Evolutionary conservation across 2,113 vertebrate species (phyloP).

Genomic region (Corapipo altera): DNA sequence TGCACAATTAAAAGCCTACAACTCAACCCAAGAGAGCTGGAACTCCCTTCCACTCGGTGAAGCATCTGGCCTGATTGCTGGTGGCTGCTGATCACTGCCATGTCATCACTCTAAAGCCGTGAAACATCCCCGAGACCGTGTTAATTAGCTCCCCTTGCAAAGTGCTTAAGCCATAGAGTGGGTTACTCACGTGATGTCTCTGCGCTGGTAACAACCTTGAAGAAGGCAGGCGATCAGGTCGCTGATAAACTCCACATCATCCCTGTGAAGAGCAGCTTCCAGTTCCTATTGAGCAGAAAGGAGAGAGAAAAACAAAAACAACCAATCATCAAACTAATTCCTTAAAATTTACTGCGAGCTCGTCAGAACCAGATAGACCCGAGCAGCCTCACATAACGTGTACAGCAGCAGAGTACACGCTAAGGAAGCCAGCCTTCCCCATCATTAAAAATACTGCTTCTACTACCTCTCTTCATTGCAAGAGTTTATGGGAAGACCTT

Average conservation of each 20-base stretch:
- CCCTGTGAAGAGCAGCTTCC: slow-evolving; percentile 90
- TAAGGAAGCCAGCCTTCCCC: background rate
- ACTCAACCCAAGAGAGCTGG: background rate
- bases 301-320: background rate
- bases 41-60: slow-evolving; percentile 1
- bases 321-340: slow-evolving; percentile 6
- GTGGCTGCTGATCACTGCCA: slow-evolving; percentile 4
- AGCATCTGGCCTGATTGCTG: background rate
- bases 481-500: slow-evolving; percentile 39
- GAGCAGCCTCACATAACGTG: background rate
- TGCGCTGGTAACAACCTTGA: slow-evolving; percentile 97
- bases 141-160: slow-evolving; percentile 34
- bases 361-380: background rate
- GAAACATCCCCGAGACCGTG: background rate
- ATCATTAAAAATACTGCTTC: background rate
- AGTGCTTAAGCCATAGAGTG: background rate
- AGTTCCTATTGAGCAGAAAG: slow-evolving; percentile 81
- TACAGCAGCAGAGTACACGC: background rate
- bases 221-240: slow-evolving; percentile 92
- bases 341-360: background rate
- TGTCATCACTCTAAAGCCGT: slow-evolving; percentile 21
- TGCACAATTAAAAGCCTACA: background rate
- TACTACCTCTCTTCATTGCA: background rate
- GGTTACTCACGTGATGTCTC: slow-evolving; percentile 93
- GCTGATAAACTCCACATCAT: slow-evolving; percentile 90